Base-by-base conservation (phyloP, 1,140 invertebrate genomes). In the Temnothorax curvispinosus region DNA sequence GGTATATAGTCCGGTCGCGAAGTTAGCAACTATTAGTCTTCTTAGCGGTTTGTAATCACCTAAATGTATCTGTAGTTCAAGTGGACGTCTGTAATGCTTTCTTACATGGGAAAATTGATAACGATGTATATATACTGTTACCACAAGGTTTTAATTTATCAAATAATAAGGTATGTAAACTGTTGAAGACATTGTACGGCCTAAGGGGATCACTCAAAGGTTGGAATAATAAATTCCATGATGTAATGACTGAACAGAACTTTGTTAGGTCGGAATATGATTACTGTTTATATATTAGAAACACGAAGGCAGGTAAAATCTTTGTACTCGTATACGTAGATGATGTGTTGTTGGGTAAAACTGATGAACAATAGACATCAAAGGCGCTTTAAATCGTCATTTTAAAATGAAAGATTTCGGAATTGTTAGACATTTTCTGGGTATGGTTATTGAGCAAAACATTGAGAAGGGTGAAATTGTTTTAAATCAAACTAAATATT, bases 21-120 rank as follows among this genome's bases (percentile, higher is more conserved):
- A 69, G 56, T 77, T 87, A 56, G 50, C 87, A 18, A 87, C 85
- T 18, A 74, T 91, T 54, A n/a, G 32, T 76, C 13, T 62, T 91
- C n/a, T 21, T 88, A 3, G 41, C 69, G 9, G 41, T 85, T 0
- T 89, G 88, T 52, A 87, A 89, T 1, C 44, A 62, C 32, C 9
- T 88, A 18, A 86, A 90, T 9, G 11, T 50, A 8, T n/a, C 72
- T 9, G 41, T 94, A 4, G 13, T 35, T 0, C 90, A 94, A 47
- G 82, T 94, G 11, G 94, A 94, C 77, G 88, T 94, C 4, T 89
- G 87, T 72, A 93, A 91, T 35, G 94, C 94, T 0, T 94, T 86
- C 52, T 18, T 86, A 7, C 32, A 92, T 87, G 58, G 86, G 21
- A 9, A 67, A 89, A 27, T 87, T 1, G 15, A 72, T 21, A 38